Evolutionary conservation across 2,888 invertebrate genomes (phyloP).

Genomic region (Drosophila ochracea): DNA sequence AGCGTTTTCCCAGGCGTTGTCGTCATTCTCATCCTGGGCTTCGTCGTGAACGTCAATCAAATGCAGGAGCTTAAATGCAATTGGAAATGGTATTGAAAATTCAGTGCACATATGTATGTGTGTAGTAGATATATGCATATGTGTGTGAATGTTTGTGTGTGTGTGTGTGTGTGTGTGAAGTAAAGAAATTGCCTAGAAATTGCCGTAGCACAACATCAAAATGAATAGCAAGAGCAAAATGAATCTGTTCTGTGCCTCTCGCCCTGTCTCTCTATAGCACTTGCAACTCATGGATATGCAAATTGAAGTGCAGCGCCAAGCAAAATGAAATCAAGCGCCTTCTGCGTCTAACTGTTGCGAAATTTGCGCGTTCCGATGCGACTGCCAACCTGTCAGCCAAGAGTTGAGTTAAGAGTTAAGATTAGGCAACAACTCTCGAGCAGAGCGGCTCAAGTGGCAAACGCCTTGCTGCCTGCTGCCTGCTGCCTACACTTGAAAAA

Average conservation of each 20-base stretch:
- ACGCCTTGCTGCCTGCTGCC: constrained; percentile 2
- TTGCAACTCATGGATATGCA: constrained; percentile 48
- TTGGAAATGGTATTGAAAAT: constrained; percentile 53
- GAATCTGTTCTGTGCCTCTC: constrained; percentile 12
- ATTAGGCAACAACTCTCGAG: constrained; percentile 28
- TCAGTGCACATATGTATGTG: constrained; percentile 8
- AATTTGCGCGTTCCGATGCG: constrained; percentile 32
- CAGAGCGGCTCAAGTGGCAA: constrained; percentile 51
- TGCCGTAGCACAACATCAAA: constrained; percentile 43
- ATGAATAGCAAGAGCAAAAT: constrained; percentile 52
- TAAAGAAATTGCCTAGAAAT: constrained; percentile 63
- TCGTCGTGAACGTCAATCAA: constrained; percentile 56
- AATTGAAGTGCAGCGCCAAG: constrained; percentile 57
- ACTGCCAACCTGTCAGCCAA: constrained; percentile 22
- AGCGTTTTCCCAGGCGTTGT: constrained; percentile 22
- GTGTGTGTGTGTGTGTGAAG: constrained; percentile 13
- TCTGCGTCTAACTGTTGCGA: constrained; percentile 58
- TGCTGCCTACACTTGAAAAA: constrained; percentile 1
- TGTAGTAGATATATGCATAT: not conserved
- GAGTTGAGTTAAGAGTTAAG: constrained; percentile 10
- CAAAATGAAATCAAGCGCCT: constrained; percentile 43
- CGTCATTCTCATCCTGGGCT: constrained; percentile 24
- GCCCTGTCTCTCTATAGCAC: not conserved
- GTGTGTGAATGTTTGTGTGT: not conserved
- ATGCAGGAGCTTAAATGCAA: constrained; percentile 58